Base-by-base conservation (phyloP, 2,888 invertebrate species). In the Ommatoiulus sabulosus region DNA sequence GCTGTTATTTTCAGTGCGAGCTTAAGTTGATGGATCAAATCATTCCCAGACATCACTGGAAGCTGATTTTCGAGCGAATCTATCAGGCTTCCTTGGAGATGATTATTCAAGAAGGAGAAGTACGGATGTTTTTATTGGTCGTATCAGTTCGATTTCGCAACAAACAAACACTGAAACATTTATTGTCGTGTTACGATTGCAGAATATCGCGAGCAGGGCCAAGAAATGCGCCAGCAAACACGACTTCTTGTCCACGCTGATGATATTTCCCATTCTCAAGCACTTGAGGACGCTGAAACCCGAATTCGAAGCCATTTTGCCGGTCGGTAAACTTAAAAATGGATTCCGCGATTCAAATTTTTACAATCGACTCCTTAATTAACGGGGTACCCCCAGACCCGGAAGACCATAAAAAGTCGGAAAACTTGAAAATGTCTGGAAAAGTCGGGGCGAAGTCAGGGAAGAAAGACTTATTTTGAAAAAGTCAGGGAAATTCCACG, bases 91-190 rank as follows among this genome's bases (percentile, higher is more conserved):
- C 97, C 87, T 95, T 98, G 93, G 96, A 97, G 90, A 94, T 96
- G 89, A 95, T 98, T 20, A 96, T 97, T 0, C 95, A 95, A 90
- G 97, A 97, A 92, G 97, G 97, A 3, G 97, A 98, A 94, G 96
- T 96, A 72, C 8, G 3, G 8, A 57, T 87, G 10, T 8, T 43
- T 80, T 85, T 0, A 35, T 90, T 63, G 44, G 72, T 84, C 17
- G 10, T 15, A 84, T 43, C n/a, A 35, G 24, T 7, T 15, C 43
- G 24, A 17, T 15, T 84, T 35, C 35, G 35, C 35, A n/a, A 4
- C 15, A 8, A 84, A 84, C 84, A 35, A 2, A 35, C 1, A 35
- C 35, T 2, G 35, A 35, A 35, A 35, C 2, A 35, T 35, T 35
- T 35, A 35, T 35, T 35, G 35, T 35, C 35, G 2, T 2, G 35